Conservation (phyloP, 2,888 invertebrate genomes). For the Endomychus coccineus region DNA sequence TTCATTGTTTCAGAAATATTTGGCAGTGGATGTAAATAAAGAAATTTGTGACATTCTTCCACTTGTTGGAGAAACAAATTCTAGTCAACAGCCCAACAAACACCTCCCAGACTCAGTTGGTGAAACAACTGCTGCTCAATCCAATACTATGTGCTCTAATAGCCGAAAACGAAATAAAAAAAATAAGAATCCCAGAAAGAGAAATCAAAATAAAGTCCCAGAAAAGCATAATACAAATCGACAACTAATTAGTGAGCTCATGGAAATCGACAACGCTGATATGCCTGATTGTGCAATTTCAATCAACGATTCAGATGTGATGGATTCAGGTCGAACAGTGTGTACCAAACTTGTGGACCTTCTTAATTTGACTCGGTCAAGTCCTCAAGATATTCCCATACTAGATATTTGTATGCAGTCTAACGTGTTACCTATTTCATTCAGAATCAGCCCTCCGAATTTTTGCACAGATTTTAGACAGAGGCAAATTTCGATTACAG, state of each 20-base stretch:
- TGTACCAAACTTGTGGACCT: not conserved
- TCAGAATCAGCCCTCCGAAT: not conserved
- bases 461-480: not conserved
- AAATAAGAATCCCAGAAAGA: not conserved
- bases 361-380: not conserved
- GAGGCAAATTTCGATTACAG: constrained; percentile 22
- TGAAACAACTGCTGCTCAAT: too few species aligned
- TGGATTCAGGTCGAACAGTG: not conserved
- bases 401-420: not conserved
- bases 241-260: constrained; percentile 17
- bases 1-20: too few species aligned
- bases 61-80: too few species aligned
- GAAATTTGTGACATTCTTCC: too few species aligned
- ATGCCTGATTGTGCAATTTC: too few species aligned
- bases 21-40: too few species aligned
- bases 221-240: constrained; percentile 17
- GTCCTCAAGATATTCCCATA: not conserved
- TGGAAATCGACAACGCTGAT: constrained; percentile 16
- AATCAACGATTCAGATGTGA: not conserved
- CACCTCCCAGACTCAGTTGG: too few species aligned
- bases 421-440: not conserved
- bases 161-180: constrained; percentile 4
- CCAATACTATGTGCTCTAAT: too few species aligned
- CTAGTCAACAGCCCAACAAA: too few species aligned
- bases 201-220: not conserved